Evolutionary conservation across 2,888 invertebrate genomes (phyloP), one percentile per base, ranked within the genome.

Genomic region (Xiphydria camelus): DNA sequence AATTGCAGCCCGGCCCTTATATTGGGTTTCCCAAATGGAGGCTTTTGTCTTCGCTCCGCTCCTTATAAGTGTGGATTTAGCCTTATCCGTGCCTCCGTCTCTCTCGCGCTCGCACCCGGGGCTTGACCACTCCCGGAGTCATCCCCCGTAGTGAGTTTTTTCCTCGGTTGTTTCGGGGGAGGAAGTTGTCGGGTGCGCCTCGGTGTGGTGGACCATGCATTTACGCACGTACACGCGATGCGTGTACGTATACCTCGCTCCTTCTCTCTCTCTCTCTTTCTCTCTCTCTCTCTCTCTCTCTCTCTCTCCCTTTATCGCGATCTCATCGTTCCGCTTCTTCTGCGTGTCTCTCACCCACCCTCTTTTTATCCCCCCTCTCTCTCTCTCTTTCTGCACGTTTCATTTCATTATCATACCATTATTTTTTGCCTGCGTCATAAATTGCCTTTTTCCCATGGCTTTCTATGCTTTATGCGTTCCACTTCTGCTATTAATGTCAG

Each of bases 61-160:
- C 62, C 68, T 68, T 66, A 71, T 71, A 72, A 72, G 72, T 67
- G 66, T 66, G 69, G 72, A 68, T 71, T 69, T 70, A 55, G 61
- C 60, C 62, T n/a, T n/a, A n/a, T n/a, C n/a, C n/a, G n/a, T n/a
- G n/a, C n/a, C 42, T 59, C 26, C 20, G 26, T 26, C 10, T 33
- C 19, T 17, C 41, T 41, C 29, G 32, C 41, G 32, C 41, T 41
- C 41, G 32, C 41, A 33, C 54, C 53, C 32, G 64, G 65, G 62
- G 68, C 62, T 70, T 60, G 68, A 64, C 62, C 70, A 71, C 69
- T 71, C 69, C 62, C 53, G 49, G 56, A 63, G 63, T 68, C 62
- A 66, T 63, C 63, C 61, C 68, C 42, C 53, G 55, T 57, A 57
- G 58, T 54, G 53, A 55, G 55, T 41, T 43, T 29, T 42, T 38